Conservation (phyloP, 2,797 vertebrate genomes). For the Cirrhinus mrigala region DNA sequence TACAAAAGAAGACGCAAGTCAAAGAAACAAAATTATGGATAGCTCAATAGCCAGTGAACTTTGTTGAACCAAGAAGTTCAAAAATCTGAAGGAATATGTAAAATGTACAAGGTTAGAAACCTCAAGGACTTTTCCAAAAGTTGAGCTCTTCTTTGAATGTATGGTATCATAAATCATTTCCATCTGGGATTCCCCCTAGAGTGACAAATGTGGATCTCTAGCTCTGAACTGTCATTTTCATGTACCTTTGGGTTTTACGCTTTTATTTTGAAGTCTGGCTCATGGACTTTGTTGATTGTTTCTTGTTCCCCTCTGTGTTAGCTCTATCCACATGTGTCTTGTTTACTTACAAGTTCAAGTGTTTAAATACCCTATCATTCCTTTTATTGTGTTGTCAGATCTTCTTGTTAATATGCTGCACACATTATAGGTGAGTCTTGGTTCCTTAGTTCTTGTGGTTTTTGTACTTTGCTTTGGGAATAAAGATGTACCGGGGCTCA, state of each 20-base stretch:
- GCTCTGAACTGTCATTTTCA: not conserved
- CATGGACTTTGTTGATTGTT: not conserved
- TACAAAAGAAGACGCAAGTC: not conserved
- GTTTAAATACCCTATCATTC: not conserved
- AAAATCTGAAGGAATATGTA: not conserved
- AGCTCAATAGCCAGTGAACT: not conserved
- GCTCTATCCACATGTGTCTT: constrained; percentile 4
- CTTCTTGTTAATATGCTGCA: constrained; percentile 3
- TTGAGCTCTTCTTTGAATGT: not conserved
- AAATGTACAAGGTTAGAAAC: not conserved
- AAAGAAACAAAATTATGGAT: not conserved
- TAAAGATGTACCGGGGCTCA: not conserved
- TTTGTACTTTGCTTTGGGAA: constrained; percentile 4
- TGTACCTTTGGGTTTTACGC: not conserved
- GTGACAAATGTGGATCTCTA: not conserved
- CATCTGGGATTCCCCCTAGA: not conserved
- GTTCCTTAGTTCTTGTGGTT: constrained; percentile 5
- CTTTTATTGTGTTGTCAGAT: constrained; percentile 22
- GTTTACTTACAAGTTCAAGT: not conserved
- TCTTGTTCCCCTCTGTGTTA: not conserved
- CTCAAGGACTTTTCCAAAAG: not conserved
- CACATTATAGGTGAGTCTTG: not conserved
- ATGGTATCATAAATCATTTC: not conserved
- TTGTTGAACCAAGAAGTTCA: not conserved
- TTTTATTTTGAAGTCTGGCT: constrained; percentile 1